phyloP scores from a whole-genome alignment of 2,113 vertebrate species.

The Cyanoliseus patagonus region DNA sequence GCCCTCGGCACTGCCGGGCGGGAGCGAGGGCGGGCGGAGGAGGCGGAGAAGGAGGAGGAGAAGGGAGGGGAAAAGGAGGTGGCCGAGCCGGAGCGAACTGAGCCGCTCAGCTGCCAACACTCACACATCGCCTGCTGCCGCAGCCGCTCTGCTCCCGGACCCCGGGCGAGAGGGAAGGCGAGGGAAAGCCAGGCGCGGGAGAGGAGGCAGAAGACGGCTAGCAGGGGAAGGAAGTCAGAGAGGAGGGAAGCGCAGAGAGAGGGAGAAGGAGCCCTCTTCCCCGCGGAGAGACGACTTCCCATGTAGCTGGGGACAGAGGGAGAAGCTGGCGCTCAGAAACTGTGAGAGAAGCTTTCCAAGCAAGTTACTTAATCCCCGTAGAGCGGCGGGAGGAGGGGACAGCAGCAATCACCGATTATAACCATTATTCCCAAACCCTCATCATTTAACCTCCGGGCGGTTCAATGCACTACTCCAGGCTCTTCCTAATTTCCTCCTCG shows the following conservation, averaged over 20 bases:
- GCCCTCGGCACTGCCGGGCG: conserved; percentile 13
- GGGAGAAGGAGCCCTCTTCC: not conserved
- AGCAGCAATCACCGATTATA: not conserved
- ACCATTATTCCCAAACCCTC: not conserved
- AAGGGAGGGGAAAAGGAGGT: conserved; percentile 19
- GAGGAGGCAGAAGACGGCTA: not conserved
- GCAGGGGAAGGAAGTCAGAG: not conserved
- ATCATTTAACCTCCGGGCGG: not conserved
- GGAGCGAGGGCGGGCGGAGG: conserved; percentile 39
- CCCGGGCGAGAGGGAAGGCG: not conserved
- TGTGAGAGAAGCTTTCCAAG: conserved; percentile 58
- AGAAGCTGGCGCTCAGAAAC: conserved; percentile 50
- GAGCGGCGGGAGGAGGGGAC: conserved; percentile 10
- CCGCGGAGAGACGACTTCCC: conserved; percentile 39
- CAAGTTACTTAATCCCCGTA: conserved; percentile 50
- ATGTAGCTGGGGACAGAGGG: conserved; percentile 25
- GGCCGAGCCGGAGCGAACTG: conserved; percentile 40
- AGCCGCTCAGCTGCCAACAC: conserved; percentile 59
- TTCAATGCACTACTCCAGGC: conserved; percentile 58
- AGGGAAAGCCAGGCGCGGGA: not conserved
- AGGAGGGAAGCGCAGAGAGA: not conserved
- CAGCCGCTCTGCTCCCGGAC: not conserved
- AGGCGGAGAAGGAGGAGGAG: not conserved
- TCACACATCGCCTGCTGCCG: conserved; percentile 45
- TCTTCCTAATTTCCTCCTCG: conserved; percentile 44